Conservation (phyloP, 2,113 vertebrate genomes). For the Eulemur macaco region DNA sequence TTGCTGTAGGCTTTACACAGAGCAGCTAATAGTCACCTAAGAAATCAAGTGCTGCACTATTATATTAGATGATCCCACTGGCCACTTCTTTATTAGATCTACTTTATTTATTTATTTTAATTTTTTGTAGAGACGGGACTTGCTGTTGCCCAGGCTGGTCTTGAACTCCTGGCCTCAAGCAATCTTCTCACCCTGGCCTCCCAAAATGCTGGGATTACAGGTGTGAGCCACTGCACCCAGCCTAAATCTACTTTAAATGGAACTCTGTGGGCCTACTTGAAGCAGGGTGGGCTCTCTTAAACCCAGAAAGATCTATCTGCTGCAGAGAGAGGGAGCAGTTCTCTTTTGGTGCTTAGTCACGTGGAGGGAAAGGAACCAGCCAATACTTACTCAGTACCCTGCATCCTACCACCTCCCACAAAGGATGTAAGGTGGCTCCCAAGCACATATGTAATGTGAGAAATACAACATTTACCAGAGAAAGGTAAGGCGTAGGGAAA, state of each 20-base stretch:
- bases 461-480: background rate
- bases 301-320: background rate
- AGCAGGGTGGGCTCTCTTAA: background rate
- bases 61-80: background rate
- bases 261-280: background rate
- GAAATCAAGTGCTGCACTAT: background rate
- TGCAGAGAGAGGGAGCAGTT: background rate
- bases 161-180: too few relatives aligned
- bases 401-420: background rate
- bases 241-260: background rate
- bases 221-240: too few relatives aligned
- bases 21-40: constrained; percentile 42
- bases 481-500: background rate
- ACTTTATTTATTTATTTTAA: background rate
- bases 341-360: background rate
- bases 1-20: background rate
- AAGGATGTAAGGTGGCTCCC: background rate
- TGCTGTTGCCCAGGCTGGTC: too few relatives aligned
- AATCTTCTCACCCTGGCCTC: too few relatives aligned
- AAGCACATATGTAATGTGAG: background rate
- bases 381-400: background rate
- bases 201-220: too few relatives aligned
- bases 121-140: too few relatives aligned
- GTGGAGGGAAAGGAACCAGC: background rate
- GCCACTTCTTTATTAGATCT: background rate